Evolutionary conservation across 2,888 invertebrate genomes (phyloP).

Genomic region (Conomelus anceps): DNA sequence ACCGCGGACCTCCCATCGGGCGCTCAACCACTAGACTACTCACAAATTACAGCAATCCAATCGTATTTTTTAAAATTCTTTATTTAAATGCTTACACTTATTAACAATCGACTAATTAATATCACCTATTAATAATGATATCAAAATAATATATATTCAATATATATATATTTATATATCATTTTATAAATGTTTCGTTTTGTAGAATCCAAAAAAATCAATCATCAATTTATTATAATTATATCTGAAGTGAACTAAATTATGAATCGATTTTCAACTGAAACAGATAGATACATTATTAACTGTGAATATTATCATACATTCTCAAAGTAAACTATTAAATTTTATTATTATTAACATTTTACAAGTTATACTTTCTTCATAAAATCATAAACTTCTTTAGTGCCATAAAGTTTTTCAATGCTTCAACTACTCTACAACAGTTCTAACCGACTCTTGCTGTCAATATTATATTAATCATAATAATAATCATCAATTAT

Average conservation of each 20-base stretch:
- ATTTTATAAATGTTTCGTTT: neutral
- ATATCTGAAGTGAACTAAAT: neutral
- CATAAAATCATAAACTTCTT: neutral
- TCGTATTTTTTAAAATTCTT: neutral
- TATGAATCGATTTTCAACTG: neutral
- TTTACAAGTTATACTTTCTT: neutral
- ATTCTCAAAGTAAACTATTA: neutral
- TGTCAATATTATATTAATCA: neutral
- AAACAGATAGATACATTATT: neutral
- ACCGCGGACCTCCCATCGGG: too few relatives aligned
- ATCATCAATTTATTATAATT: neutral
- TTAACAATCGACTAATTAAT: neutral
- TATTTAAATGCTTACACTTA: neutral
- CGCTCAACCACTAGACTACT: too few relatives aligned
- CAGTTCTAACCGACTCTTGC: neutral
- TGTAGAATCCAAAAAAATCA: neutral
- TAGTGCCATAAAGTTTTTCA: too few relatives aligned
- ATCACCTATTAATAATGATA: neutral
- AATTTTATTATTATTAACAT: too few relatives aligned
- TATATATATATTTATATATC: neutral
- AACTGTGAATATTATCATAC: neutral
- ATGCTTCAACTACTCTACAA: neutral
- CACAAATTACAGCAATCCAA: too few relatives aligned
- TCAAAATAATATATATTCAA: neutral
- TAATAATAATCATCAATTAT: neutral